Conservation (phyloP, 2,113 vertebrate species). For the Eupsittula cactorum region DNA sequence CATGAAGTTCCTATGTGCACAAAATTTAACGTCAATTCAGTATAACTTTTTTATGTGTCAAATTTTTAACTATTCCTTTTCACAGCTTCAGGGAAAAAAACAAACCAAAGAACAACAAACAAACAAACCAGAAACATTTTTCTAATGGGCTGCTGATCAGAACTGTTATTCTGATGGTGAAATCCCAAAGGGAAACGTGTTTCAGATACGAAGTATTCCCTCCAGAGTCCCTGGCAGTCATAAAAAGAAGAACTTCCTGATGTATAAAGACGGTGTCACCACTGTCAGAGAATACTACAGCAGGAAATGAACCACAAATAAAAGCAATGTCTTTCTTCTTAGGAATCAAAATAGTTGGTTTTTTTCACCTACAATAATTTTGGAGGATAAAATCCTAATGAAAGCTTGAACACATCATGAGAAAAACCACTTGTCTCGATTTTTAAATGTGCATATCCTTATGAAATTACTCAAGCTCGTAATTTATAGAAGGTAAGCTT, state of each 20-base stretch:
- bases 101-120: not conserved
- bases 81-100: conserved; percentile 14
- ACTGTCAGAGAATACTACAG: conserved; percentile 77
- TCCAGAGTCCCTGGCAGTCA: conserved; percentile 73
- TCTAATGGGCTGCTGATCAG: conserved; percentile 77
- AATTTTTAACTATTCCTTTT: conserved; percentile 46
- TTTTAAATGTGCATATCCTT: not conserved
- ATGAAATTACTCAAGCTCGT: not conserved
- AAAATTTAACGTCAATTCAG: not conserved
- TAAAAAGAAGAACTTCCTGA: conserved; percentile 77
- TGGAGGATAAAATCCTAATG: conserved; percentile 15
- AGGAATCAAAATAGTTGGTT: conserved; percentile 51
- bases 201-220: conserved; percentile 80
- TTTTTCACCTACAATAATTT: conserved; percentile 26
- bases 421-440: not conserved
- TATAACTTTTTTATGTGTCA: conserved; percentile 42
- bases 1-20: not conserved
- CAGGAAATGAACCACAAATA: conserved; percentile 81
- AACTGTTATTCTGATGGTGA: conserved; percentile 77
- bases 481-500: not conserved
- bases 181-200: conserved; percentile 79
- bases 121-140: not conserved
- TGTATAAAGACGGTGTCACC: conserved; percentile 82
- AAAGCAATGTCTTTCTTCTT: conserved; percentile 69
- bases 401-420: not conserved